Evolutionary conservation across 2,888 invertebrate species (phyloP), one percentile per base, ranked within the genome.

Genomic region (Cephus runcator): DNA sequence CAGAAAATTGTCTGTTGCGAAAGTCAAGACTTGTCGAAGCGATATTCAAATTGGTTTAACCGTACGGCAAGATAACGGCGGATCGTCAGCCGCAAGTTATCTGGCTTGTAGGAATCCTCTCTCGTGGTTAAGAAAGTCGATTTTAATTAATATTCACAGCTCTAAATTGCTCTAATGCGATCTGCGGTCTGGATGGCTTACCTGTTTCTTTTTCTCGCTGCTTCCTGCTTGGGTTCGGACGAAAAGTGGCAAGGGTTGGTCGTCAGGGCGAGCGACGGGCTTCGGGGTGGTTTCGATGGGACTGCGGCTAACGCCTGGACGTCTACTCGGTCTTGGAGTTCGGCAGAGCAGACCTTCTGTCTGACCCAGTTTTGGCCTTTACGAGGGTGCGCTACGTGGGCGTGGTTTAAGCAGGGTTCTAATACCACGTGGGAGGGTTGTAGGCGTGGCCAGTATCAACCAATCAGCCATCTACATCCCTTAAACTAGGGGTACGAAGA

Each of bases 211-310:
- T 30, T 79, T 35, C 40, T 79, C 23, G 34, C 31, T 77, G 30
- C 75, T 73, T 56, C 75, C 73, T 68, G 81, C 30, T 73, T 34
- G 78, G 15, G 15, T 4, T 40, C 40, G 4, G 40, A 40, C 40
- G 40, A 40, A 40, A 40, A 40, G 40, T 79, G 79, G 80, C 80
- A 81, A 79, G 82, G 79, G 88, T 84, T 87, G 87, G 89, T 88
- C 85, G 85, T 82, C 81, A 83, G 80, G 83, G 81, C 81, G 84
- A 85, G 79, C 85, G 88, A 86, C 86, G 88, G 89, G 88, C 89
- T 86, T 88, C 87, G 86, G 89, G 91, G 88, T 89, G 89, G 90
- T 87, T 89, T 90, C 88, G 82, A 88, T 89, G 89, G 90, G 90
- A 90, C 90, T 88, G 88, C 85, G 84, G 84, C 83, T 84, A 84